phyloP scores from a whole-genome alignment of 2,888 invertebrate species.

The Sinelater perroti region DNA sequence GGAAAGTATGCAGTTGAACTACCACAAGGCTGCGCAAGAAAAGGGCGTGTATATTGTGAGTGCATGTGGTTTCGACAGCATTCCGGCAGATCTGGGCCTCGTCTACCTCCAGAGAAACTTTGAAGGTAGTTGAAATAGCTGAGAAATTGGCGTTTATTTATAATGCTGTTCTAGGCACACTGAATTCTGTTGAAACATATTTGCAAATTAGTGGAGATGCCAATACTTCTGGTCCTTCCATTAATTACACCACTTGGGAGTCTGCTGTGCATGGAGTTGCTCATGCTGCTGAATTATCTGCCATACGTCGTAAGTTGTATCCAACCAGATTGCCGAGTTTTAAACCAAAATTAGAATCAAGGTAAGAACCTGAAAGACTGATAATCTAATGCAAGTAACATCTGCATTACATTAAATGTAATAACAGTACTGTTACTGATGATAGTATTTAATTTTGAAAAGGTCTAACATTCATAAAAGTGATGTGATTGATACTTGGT shows the following conservation, averaged over 20 bases:
- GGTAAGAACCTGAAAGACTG: too few species aligned
- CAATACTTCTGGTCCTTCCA: slow-evolving; percentile 60
- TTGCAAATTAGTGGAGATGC: slow-evolving; percentile 60
- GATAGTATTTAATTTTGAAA: slow-evolving; percentile 15
- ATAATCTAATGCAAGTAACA: neutral
- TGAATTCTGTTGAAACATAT: slow-evolving; percentile 83
- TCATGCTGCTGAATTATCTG: slow-evolving; percentile 68
- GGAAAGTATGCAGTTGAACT: slow-evolving; percentile 71
- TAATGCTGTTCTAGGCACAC: slow-evolving; percentile 63
- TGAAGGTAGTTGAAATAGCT: slow-evolving; percentile 63
- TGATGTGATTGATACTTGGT: slow-evolving; percentile 39
- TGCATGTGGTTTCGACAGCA: slow-evolving; percentile 93
- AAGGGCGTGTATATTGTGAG: slow-evolving; percentile 88
- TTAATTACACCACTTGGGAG: slow-evolving; percentile 91
- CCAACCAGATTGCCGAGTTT: slow-evolving; percentile 70
- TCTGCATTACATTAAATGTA: slow-evolving; percentile 2
- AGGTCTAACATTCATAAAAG: slow-evolving; percentile 41
- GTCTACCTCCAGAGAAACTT: slow-evolving; percentile 82
- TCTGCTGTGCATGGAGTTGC: slow-evolving; percentile 83
- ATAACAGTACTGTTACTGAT: neutral
- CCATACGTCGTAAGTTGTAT: slow-evolving; percentile 73
- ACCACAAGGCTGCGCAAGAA: slow-evolving; percentile 76
- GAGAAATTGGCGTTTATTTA: neutral
- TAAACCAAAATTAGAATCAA: slow-evolving; percentile 68
- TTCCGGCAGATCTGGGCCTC: slow-evolving; percentile 89